Evolutionary conservation across 2,113 vertebrate species (phyloP), one percentile per base, ranked within the genome.

Genomic region (mouse (Mus musculus)): DNA sequence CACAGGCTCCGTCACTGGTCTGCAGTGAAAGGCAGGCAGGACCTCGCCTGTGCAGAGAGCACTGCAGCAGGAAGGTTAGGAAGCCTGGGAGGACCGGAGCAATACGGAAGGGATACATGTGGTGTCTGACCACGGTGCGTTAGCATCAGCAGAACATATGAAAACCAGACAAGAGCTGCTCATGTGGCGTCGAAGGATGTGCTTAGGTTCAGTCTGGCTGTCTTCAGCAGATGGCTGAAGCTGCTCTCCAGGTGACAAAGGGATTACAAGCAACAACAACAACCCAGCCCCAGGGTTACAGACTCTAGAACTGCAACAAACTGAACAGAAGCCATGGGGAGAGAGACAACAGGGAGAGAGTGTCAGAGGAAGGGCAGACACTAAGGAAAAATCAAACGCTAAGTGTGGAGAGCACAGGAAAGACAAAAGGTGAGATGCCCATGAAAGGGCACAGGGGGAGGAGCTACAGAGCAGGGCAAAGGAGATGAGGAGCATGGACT

Each of bases 161-260:
- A 88, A 96, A 88, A 84, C 30, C 56, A 75, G 82, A 52, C 42
- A 14, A 77, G 59, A 94, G 33, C 28, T 77, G 77, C 59, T 33
- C 72, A 28, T 14, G 6, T 5, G 19, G 71, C 87, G 36, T 85
- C 0, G 61, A 56, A 30, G 52, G 49, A n/a, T 30, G 39, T 67
- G 5, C 14, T 46, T 54, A 65, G 49, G 76, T 5, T 65, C 63
- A 36, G 20, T n/a, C 3, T 14, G 24, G 42, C 65, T 76, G 49
- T 81, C 81, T 33, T 75, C 56, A n/a, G 69, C 1, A 54, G 61
- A 36, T 2, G 8, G 33, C 42, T 76, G 39, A 59, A 39, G 52
- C 39, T 9, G 39, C 28, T 89, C 14, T 52, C 46, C 46, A 28
- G 39, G 36, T 46, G 33, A 77, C 9, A 13, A 81, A 87, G 87